A percentile compares a stretch with the other conserved stretches of the same genome.
These are phyloP conservation scores for Poeciliopsis retropinna DNA, from an alignment of 2,113 vertebrate genomes.

Conservation along the genomic window DNA sequence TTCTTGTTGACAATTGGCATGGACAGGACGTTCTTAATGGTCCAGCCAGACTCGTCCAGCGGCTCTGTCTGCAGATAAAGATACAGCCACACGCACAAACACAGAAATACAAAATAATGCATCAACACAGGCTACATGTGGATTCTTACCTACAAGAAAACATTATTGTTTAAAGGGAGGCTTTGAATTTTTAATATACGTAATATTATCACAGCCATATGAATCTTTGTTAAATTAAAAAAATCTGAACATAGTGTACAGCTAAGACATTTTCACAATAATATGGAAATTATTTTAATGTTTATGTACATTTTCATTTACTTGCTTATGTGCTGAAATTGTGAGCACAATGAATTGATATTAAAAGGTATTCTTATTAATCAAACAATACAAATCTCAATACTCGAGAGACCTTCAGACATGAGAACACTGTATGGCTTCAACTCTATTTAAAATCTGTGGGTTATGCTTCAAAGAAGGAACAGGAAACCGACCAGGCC, in stretches of 20 bases:
- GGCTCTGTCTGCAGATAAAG: slow-evolving; percentile 83
- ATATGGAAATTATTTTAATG: not conserved
- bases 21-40: slow-evolving; percentile 92
- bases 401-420: no score
- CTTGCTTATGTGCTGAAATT: not conserved
- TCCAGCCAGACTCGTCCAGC: slow-evolving; percentile 92
- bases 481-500: no score
- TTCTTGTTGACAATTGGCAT: slow-evolving; percentile 98
- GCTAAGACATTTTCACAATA: no score
- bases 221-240: not conserved
- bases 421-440: not conserved
- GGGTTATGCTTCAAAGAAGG: no score
- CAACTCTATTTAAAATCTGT: no score
- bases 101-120: not conserved
- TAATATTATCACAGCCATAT: not conserved
- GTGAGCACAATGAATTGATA: not conserved
- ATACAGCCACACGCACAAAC: not conserved
- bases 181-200: no score
- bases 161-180: no score
- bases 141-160: not conserved
- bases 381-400: not conserved
- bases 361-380: not conserved
- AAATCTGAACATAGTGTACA: not conserved
- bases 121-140: not conserved
- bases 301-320: not conserved